phyloP scores from a whole-genome alignment of 2,888 invertebrate species.

The Lithophane ornitopus region DNA sequence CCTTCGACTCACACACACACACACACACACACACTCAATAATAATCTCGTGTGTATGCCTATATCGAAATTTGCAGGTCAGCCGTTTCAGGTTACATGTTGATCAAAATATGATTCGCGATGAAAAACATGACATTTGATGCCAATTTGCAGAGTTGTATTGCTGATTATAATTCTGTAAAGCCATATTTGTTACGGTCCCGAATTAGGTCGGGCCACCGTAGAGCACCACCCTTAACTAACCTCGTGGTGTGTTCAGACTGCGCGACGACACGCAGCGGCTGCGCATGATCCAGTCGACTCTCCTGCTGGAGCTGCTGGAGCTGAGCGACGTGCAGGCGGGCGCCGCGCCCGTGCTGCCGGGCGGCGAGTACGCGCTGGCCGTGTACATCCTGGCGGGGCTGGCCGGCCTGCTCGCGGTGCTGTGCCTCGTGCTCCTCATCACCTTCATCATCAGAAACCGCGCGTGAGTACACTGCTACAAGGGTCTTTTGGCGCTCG shows the following conservation, averaged over 20 bases:
- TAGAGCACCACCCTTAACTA: background rate
- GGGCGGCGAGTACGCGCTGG: slow-evolving; percentile 78
- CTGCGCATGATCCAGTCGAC: slow-evolving; percentile 82
- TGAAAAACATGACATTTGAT: no score
- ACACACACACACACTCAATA: background rate
- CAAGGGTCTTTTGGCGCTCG: background rate
- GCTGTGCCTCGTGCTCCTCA: slow-evolving; percentile 84
- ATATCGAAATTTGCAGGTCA: background rate
- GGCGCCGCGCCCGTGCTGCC: slow-evolving; percentile 69
- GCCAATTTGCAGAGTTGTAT: background rate
- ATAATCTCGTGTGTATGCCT: no score
- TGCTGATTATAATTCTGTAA: background rate
- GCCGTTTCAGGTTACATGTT: background rate
- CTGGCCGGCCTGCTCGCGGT: slow-evolving; percentile 89
- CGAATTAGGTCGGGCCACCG: background rate
- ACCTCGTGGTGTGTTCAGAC: slow-evolving; percentile 69
- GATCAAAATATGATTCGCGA: background rate
- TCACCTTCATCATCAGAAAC: slow-evolving; percentile 90
- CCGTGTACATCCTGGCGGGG: slow-evolving; percentile 89
- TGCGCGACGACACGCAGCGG: slow-evolving; percentile 85
- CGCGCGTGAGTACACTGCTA: slow-evolving; percentile 85
- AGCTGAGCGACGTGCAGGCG: slow-evolving; percentile 87
- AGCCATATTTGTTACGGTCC: background rate
- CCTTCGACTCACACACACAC: background rate
- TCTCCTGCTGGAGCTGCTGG: slow-evolving; percentile 78